Evolutionary conservation across 2,888 invertebrate species (phyloP).

Genomic region (Hedychridium roseum): DNA sequence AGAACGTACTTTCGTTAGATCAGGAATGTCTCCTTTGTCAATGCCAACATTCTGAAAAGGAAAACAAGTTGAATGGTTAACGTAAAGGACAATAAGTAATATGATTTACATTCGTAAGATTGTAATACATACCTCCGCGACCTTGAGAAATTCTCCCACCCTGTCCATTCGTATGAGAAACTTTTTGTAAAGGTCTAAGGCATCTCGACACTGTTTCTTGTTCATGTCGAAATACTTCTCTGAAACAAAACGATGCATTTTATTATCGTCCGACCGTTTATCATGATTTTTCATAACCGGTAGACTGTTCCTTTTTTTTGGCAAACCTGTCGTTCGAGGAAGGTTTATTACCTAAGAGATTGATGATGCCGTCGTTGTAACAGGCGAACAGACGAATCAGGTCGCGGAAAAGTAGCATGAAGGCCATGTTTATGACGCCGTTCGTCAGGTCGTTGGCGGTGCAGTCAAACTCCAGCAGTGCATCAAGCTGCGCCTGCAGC

Average conservation of each 20-base stretch:
- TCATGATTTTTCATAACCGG: too few relatives aligned
- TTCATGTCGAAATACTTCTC: constrained; percentile 99
- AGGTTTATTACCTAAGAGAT: constrained; percentile 77
- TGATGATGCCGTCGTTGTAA: constrained; percentile 99
- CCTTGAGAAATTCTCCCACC: constrained; percentile 97
- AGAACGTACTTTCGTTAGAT: constrained; percentile 84
- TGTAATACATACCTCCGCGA: constrained; percentile 69
- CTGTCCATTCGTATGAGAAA: constrained; percentile 98
- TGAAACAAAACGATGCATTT: constrained; percentile 49
- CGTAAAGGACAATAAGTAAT: not conserved
- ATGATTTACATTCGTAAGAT: too few relatives aligned
- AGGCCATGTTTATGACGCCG: constrained; percentile 98
- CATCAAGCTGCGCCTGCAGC: constrained; percentile 94
- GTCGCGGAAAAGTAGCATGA: constrained; percentile 98
- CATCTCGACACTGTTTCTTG: constrained; percentile 98
- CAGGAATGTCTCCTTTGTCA: constrained; percentile 98
- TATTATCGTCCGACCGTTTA: too few relatives aligned
- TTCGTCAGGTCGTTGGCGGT: constrained; percentile 96
- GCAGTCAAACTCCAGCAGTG: constrained; percentile 96
- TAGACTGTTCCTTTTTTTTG: too few relatives aligned
- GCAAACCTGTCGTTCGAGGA: too few relatives aligned
- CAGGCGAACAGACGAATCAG: constrained; percentile 98
- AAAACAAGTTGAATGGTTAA: not conserved
- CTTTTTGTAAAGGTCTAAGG: constrained; percentile 97
- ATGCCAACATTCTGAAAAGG: constrained; percentile 85